These are phyloP conservation scores for Syrmaticus mikado DNA, from an alignment of 2,113 vertebrate genomes.

Conservation along the genomic window DNA sequence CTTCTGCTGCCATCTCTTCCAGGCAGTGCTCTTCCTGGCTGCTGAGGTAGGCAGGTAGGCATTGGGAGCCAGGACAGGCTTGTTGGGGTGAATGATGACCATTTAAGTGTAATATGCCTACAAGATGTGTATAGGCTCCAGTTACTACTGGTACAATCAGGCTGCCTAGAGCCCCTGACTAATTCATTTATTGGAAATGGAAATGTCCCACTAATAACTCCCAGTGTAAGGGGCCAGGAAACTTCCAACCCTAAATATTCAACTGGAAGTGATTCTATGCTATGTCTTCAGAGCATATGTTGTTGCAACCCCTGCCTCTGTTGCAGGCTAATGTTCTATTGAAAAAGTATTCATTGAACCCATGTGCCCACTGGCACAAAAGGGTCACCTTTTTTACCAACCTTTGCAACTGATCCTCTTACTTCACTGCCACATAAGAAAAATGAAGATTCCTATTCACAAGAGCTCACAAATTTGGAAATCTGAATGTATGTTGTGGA, in stretches of 20 bases:
- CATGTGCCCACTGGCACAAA: not conserved
- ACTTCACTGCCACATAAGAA: not conserved
- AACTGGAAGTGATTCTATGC: not conserved
- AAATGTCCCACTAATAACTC: not conserved
- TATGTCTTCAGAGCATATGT: not conserved
- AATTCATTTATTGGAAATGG: not conserved
- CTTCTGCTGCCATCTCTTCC: not conserved
- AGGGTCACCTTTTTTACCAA: not conserved
- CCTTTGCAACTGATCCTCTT: not conserved
- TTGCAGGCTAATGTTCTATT: not conserved
- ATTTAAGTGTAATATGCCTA: not conserved
- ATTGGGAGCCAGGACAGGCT: not conserved
- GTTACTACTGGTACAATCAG: not conserved
- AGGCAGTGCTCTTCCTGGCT: not conserved
- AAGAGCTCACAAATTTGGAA: not conserved
- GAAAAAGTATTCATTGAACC: not conserved
- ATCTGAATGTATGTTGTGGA: not conserved
- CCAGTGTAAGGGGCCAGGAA: not conserved
- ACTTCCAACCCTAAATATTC: not conserved
- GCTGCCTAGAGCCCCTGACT: not conserved
- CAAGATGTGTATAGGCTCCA: not conserved
- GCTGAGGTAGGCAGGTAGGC: not conserved
- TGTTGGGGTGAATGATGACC: not conserved
- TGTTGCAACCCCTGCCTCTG: not conserved
- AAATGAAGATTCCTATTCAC: not conserved